Base-by-base conservation (phyloP, 2,888 invertebrate species). In the Caenorhabditis doughertyi region DNA sequence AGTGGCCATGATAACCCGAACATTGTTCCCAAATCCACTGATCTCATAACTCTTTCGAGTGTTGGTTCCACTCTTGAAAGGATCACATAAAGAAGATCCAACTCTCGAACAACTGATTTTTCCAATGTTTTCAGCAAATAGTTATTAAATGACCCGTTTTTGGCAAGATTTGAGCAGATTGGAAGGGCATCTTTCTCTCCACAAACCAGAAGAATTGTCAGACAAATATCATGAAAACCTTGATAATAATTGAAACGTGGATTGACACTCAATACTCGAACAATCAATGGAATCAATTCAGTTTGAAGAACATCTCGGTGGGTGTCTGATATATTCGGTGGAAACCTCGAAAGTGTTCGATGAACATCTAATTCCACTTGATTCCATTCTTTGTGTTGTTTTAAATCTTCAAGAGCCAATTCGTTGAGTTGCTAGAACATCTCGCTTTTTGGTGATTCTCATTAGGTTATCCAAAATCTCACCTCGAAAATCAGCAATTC, bases 1-100 rank as follows among this genome's bases (percentile, higher is more conserved):
- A 99, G 94, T 92, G 96, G 96, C 96, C 98, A 99, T 2, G 97
- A 97, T 74, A 99, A 93, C 49, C 97, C 96, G 93, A 98, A 98
- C 93, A 97, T 95, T 0, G 96, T 96, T 79, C 97, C 97, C 65
- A 97, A 95, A 85, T 95, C 94, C 27, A 96, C 92, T 68, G 92
- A 92, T 70, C 91, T 65, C 84, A 92, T 83, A 42, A 87, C 80
- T 73, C 72, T 73, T 67, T 90, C 90, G 47, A 90, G 39, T 29
- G 84, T 74, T 9, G 86, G 86, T 29, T 90, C 89, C 7, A 84
- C 86, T 47, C 89, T 73, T 8, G 85, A 87, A 39, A 90, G 76
- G 25, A 90, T 83, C 18, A 90, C 89, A 73, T 90, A 90, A 76
- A 86, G 73, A 23, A 84, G 68, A 39, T 88, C 85, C n/a, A 91